These are phyloP conservation scores for Sinonovacula constricta DNA, from an alignment of 1,140 invertebrate species.

Conservation along the genomic window DNA sequence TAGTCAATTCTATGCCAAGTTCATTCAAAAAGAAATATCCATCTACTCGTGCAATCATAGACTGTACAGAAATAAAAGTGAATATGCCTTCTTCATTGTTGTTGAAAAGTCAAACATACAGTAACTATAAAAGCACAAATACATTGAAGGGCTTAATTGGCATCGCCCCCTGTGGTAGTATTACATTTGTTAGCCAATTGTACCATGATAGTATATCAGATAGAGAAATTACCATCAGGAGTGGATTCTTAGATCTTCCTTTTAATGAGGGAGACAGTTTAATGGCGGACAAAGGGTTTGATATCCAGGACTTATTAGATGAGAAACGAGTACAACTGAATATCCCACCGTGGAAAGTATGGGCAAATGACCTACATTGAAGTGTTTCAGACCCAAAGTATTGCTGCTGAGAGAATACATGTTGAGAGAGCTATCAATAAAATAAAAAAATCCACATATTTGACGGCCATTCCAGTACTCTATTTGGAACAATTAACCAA, in stretches of 20 bases:
- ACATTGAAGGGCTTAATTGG: constrained; percentile 49
- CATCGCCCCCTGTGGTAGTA: constrained; percentile 35
- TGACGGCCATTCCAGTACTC: constrained; percentile 41
- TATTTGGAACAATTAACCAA: no score
- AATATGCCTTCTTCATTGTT: constrained; percentile 36
- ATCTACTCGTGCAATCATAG: constrained; percentile 42
- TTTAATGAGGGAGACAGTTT: constrained; percentile 47
- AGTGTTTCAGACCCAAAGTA: constrained; percentile 8
- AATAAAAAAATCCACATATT: constrained; percentile 54
- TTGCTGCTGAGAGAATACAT: constrained; percentile 36
- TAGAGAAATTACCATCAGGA: constrained; percentile 37
- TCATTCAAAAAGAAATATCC: constrained; percentile 32
- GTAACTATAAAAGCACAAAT: constrained; percentile 45
- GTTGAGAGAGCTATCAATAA: no score
- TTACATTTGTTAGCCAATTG: no score
- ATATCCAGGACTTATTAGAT: constrained; percentile 49
- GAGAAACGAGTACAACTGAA: constrained; percentile 26
- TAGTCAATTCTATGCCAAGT: constrained; percentile 5
- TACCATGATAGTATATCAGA: constrained; percentile 37
- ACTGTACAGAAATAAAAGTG: no score
- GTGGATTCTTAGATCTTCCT: constrained; percentile 23
- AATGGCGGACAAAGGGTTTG: no score
- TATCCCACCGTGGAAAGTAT: constrained; percentile 44
- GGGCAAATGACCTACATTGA: constrained; percentile 37
- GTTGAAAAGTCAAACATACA: no score